A percentile compares a stretch with the other conserved stretches of the same genome.
Conservation (phyloP, 2,888 invertebrate species). For the Drosophila niveifrons region DNA sequence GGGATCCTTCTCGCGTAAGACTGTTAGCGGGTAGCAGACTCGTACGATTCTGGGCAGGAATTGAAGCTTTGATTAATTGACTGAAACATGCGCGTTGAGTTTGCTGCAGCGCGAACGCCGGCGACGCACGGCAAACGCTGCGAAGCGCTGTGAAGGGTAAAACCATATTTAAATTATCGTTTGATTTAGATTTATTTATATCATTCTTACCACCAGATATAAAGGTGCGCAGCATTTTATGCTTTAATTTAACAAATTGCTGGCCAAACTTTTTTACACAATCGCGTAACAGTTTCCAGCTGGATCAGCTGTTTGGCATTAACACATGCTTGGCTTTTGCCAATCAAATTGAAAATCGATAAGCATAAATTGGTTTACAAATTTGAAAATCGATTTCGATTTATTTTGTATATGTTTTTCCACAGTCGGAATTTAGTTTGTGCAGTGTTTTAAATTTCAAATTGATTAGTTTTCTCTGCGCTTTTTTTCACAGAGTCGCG, state of each 20-base stretch:
- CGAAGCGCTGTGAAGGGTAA: slow-evolving; percentile 56
- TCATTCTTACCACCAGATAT: slow-evolving; percentile 69
- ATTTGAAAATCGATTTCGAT: slow-evolving; percentile 23
- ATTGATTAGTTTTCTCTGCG: too few relatives aligned
- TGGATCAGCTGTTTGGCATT: slow-evolving; percentile 27
- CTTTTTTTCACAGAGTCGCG: slow-evolving; percentile 19
- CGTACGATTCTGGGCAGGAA: slow-evolving; percentile 19
- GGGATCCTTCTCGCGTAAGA: slow-evolving; percentile 6
- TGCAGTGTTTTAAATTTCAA: too few relatives aligned
- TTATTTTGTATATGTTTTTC: background rate
- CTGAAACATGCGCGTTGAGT: slow-evolving; percentile 55
- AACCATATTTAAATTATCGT: too few relatives aligned
- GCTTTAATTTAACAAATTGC: background rate
- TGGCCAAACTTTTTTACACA: background rate
- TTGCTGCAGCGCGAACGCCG: slow-evolving; percentile 44
- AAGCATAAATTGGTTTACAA: slow-evolving; percentile 23
- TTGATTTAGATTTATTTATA: background rate
- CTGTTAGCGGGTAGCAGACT: slow-evolving; percentile 30
- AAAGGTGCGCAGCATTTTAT: slow-evolving; percentile 78
- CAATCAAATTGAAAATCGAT: slow-evolving; percentile 29
- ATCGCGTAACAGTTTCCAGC: slow-evolving; percentile 38
- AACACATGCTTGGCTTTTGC: slow-evolving; percentile 47
- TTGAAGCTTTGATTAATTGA: slow-evolving; percentile 28
- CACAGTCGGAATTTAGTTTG: too few relatives aligned
- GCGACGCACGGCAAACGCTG: slow-evolving; percentile 48